Percentiles rank a stretch among this genome's conserved stretches.
These are phyloP conservation scores for Aulostomus chinensis DNA, from an alignment of 2,797 vertebrate genomes.

Conservation along the genomic window DNA sequence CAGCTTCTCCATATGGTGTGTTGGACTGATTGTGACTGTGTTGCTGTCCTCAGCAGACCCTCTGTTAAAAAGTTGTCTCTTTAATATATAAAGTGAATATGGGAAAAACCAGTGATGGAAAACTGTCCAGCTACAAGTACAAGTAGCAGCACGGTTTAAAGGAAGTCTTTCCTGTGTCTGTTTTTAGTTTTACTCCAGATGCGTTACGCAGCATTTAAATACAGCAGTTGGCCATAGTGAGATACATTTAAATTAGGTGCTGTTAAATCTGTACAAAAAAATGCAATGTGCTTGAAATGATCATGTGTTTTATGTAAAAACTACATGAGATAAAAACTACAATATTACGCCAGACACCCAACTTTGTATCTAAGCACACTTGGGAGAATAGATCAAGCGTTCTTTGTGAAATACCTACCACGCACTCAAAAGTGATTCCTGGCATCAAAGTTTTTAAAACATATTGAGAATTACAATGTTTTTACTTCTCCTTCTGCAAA, in stretches of 20 bases:
- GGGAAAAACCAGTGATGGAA: neutral
- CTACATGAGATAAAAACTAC: neutral
- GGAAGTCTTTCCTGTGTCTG: no score
- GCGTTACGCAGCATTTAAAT: neutral
- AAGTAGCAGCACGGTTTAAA: neutral
- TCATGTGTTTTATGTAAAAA: neutral
- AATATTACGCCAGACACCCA: no score
- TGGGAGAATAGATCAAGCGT: no score
- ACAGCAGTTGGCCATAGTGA: neutral
- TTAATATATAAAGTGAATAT: no score
- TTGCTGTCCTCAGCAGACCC: conserved; percentile 57
- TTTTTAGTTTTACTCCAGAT: neutral
- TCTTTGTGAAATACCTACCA: no score
- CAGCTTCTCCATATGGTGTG: conserved; percentile 33
- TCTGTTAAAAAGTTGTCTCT: no score
- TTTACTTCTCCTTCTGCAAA: no score
- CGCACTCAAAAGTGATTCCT: neutral
- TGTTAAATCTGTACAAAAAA: neutral
- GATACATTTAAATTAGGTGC: neutral
- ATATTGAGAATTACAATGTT: no score
- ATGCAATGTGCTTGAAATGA: neutral
- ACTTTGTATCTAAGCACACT: no score
- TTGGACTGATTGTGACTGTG: conserved; percentile 41
- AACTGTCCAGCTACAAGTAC: neutral
- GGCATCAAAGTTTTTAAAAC: neutral